Evolutionary conservation across 1,140 invertebrate genomes (phyloP).

Genomic region (Danaus melanippus): DNA sequence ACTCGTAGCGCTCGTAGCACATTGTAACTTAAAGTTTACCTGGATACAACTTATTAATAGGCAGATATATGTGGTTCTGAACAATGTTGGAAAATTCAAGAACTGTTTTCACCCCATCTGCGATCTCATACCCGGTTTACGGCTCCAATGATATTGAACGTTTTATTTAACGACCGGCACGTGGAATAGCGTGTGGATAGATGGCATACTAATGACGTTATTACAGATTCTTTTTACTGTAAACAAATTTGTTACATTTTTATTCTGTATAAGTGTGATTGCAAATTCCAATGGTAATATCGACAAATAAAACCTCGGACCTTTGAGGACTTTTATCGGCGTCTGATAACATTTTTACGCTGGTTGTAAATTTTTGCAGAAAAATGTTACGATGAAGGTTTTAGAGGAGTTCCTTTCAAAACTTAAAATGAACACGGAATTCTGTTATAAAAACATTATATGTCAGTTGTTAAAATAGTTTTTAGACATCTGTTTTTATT

Average conservation of each 20-base stretch:
- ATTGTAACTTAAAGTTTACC: too few species aligned
- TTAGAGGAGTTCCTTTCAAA: too few species aligned
- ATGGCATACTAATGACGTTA: slow-evolving; percentile 38
- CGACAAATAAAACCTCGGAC: too few species aligned
- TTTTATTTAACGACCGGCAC: slow-evolving; percentile 49
- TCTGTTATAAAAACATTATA: too few species aligned
- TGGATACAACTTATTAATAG: background rate
- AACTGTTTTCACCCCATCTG: slow-evolving; percentile 50
- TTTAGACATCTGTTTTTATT: too few species aligned
- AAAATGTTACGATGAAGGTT: too few species aligned
- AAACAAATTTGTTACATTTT: slow-evolving; percentile 18
- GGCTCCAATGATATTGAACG: slow-evolving; percentile 49
- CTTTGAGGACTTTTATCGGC: too few species aligned
- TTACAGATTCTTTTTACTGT: slow-evolving; percentile 31
- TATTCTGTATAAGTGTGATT: too few species aligned
- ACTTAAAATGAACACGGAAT: too few species aligned
- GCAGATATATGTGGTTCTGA: slow-evolving; percentile 22
- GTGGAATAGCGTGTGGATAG: slow-evolving; percentile 32
- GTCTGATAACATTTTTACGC: too few species aligned
- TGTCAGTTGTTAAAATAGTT: too few species aligned
- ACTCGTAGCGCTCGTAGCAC: slow-evolving; percentile 17
- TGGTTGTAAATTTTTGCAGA: background rate
- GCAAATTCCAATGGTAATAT: too few species aligned
- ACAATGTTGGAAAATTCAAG: slow-evolving; percentile 35
- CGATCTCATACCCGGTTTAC: slow-evolving; percentile 43